Conservation (phyloP, 2,797 vertebrate genomes). For the Coreius guichenoti region DNA sequence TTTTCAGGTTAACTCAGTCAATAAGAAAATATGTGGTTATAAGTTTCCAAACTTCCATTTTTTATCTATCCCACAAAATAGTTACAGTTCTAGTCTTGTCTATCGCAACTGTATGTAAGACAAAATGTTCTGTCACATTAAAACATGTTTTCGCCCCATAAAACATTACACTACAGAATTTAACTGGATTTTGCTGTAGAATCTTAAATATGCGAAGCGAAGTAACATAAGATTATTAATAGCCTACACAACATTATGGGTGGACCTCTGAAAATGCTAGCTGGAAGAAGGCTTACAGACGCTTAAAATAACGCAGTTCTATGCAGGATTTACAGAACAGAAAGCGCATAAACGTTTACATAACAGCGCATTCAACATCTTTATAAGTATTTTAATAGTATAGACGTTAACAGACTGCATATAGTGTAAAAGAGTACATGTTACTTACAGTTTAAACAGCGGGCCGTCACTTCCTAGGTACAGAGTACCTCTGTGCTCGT, state of each 20-base stretch:
- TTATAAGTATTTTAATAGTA: neutral
- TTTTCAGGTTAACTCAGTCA: neutral
- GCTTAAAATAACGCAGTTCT: constrained; percentile 15
- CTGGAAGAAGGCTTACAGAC: neutral
- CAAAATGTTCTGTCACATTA: neutral
- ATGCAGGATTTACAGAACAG: neutral
- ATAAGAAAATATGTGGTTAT: neutral
- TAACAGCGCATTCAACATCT: neutral
- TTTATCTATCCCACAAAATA: neutral
- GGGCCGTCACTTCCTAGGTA: constrained; percentile 41
- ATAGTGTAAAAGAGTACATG: neutral
- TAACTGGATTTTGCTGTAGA: neutral
- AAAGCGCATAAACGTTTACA: neutral
- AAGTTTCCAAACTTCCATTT: neutral
- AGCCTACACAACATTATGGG: neutral
- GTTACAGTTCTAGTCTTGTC: neutral
- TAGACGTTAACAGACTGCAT: neutral
- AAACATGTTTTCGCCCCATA: neutral
- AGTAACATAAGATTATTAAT: neutral
- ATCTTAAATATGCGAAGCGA: neutral
- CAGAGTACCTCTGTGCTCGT: neutral
- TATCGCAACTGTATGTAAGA: neutral
- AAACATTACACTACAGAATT: neutral
- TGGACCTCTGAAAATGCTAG: neutral
- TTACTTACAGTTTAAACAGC: constrained; percentile 32